A percentile compares a stretch with the other conserved stretches of the same genome.
These are phyloP conservation scores for Ctenosaura bakeri DNA, from an alignment of 2,797 vertebrate species.

Conservation along the genomic window DNA sequence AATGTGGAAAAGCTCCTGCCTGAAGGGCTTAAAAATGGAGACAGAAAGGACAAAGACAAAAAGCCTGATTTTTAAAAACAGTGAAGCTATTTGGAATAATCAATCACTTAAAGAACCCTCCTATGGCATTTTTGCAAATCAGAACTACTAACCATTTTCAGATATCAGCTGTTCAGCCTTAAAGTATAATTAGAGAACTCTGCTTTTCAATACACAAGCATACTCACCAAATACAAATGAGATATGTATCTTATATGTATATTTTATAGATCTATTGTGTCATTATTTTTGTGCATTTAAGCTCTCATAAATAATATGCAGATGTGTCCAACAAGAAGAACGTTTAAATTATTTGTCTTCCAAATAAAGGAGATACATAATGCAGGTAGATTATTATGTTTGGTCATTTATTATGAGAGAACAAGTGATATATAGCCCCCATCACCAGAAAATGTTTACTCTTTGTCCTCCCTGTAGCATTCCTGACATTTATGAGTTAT, in stretches of 20 bases:
- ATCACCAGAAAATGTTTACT: constrained; percentile 7
- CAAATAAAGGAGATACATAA: background rate
- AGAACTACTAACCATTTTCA: background rate
- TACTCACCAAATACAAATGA: background rate
- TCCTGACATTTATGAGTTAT: background rate
- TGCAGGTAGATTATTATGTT: background rate
- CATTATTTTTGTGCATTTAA: background rate
- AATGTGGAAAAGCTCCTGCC: background rate
- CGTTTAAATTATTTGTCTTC: background rate
- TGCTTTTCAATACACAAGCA: background rate
- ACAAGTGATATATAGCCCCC: background rate
- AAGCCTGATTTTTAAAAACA: background rate
- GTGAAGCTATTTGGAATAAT: background rate
- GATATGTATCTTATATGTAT: background rate
- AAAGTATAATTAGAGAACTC: background rate
- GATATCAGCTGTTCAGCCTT: background rate
- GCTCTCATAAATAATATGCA: constrained; percentile 1
- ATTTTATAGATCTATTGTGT: background rate
- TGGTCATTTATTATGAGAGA: background rate
- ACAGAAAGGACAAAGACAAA: background rate
- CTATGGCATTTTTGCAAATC: background rate
- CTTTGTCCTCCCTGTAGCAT: background rate
- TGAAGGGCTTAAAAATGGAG: background rate
- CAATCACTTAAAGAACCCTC: constrained; percentile 7
- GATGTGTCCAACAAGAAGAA: background rate